phyloP scores from a whole-genome alignment of 2,113 vertebrate genomes.

The Fregata magnificens region DNA sequence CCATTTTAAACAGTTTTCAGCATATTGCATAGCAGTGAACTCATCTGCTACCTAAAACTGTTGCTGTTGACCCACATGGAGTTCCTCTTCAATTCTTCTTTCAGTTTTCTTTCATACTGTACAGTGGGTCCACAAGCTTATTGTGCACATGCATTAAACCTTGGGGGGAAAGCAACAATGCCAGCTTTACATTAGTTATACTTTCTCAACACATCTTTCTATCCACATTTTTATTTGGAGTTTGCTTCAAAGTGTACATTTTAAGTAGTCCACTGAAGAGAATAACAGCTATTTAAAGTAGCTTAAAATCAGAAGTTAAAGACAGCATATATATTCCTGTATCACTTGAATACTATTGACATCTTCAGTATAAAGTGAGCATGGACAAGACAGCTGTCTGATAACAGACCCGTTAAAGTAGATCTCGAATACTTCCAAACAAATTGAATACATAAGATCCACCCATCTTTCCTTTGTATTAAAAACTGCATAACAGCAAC shows the following conservation, averaged over 20 bases:
- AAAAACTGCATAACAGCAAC: background rate
- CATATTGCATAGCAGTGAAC: conserved; percentile 71
- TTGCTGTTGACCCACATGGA: conserved; percentile 64
- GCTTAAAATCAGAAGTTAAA: background rate
- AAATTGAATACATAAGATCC: background rate
- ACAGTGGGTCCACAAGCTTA: conserved; percentile 85
- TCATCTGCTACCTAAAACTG: conserved; percentile 64
- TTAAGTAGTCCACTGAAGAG: background rate
- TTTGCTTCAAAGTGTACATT: background rate
- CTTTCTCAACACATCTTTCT: background rate
- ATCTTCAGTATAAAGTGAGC: background rate
- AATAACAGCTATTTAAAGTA: background rate
- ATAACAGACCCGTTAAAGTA: background rate
- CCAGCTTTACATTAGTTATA: conserved; percentile 64
- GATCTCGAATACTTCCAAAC: background rate
- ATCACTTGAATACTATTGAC: background rate
- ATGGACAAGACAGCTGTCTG: background rate
- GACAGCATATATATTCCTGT: background rate
- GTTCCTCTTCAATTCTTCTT: conserved; percentile 57
- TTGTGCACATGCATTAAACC: conserved; percentile 88
- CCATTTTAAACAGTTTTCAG: conserved; percentile 57
- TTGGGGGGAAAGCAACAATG: conserved; percentile 68
- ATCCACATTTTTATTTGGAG: background rate
- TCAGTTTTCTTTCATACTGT: conserved; percentile 86
- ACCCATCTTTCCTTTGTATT: background rate